These are phyloP conservation scores for Muraenolepis orangiensis DNA, from an alignment of 2,797 vertebrate species.

Conservation along the genomic window DNA sequence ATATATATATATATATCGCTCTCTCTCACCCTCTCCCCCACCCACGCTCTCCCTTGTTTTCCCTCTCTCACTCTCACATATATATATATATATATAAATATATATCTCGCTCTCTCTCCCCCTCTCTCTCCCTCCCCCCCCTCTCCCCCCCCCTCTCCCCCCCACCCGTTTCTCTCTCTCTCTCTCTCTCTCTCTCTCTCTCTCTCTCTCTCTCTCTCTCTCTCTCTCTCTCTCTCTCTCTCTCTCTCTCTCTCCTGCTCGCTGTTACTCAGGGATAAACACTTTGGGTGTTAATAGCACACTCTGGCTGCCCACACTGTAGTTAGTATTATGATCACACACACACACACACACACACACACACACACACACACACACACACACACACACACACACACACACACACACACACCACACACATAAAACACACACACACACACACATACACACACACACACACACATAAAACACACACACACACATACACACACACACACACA, in stretches of 20 bases:
- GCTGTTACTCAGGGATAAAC: constrained; percentile 33
- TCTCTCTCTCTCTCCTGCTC: not conserved
- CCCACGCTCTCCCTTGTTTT: not conserved
- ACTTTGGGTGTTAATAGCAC: constrained; percentile 44
- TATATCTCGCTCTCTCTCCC: not conserved
- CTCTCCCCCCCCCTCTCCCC: too few relatives aligned
- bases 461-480: too few relatives aligned
- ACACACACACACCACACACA: constrained; percentile 3
- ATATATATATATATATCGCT: too few relatives aligned
- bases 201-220: constrained; percentile 1
- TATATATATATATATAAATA: too few relatives aligned
- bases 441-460: too few relatives aligned
- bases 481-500: not conserved
- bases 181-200: not conserved
- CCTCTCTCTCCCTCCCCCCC: not conserved
- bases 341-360: constrained; percentile 11
- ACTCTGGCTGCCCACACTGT: constrained; percentile 50
- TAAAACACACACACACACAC: constrained; percentile 2
- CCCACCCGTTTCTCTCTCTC: not conserved
- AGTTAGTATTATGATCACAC: constrained; percentile 25
- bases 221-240: not conserved
- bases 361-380: constrained; percentile 2
- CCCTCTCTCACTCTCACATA: too few relatives aligned
- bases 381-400: constrained; percentile 10
- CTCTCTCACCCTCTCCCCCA: too few relatives aligned